Evolutionary conservation across 1,140 invertebrate genomes (phyloP).

Genomic region (Sycophila sp.): DNA sequence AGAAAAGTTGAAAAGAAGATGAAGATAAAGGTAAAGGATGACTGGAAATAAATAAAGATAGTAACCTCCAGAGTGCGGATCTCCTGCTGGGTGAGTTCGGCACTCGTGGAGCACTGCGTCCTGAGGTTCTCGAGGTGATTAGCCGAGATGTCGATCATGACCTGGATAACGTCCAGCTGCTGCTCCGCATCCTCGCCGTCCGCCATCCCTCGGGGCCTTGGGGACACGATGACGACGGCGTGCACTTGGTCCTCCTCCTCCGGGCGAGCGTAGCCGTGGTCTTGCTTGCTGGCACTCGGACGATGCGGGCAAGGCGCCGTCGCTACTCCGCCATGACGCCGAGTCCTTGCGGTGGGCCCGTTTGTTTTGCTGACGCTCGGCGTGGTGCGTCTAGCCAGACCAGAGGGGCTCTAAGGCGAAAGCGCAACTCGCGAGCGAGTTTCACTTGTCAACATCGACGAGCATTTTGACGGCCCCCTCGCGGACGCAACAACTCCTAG

Average conservation of each 20-base stretch:
- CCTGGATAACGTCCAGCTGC: slow-evolving; percentile 79
- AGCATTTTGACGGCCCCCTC: slow-evolving; percentile 47
- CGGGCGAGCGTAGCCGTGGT: too few species aligned
- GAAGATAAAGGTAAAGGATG: neutral
- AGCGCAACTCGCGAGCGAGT: slow-evolving; percentile 17
- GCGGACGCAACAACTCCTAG: too few species aligned
- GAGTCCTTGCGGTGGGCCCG: too few species aligned
- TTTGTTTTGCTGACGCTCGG: neutral
- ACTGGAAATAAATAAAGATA: neutral
- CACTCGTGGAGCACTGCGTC: slow-evolving; percentile 91
- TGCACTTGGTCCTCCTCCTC: neutral
- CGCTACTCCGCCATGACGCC: too few species aligned
- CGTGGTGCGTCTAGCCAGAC: too few species aligned
- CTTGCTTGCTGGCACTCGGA: too few species aligned
- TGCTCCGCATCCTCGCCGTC: slow-evolving; percentile 66
- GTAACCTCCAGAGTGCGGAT: slow-evolving; percentile 90
- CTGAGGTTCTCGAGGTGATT: slow-evolving; percentile 90
- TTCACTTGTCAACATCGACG: slow-evolving; percentile 42
- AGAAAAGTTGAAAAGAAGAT: neutral
- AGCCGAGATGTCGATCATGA: slow-evolving; percentile 95
- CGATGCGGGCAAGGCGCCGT: too few species aligned
- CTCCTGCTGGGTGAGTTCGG: slow-evolving; percentile 93
- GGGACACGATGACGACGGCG: slow-evolving; percentile 1
- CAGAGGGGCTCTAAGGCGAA: too few species aligned
- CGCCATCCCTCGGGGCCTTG: slow-evolving; percentile 59